Base-by-base conservation (phyloP, 2,113 vertebrate genomes). In the Dendrocopos noguchii region DNA sequence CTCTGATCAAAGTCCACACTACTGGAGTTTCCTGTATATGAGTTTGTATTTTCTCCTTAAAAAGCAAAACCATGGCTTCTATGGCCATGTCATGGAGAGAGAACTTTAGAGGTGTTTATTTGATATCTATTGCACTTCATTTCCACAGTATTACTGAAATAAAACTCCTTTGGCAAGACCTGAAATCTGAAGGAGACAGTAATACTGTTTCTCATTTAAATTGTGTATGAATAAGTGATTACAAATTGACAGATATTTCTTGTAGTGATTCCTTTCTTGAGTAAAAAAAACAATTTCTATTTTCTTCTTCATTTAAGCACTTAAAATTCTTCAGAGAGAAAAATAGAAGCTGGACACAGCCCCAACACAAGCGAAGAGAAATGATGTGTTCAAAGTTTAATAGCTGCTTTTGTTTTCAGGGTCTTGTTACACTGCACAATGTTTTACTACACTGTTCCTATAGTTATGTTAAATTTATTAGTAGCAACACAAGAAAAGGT, bases 181-280 rank as follows among this genome's bases (percentile, higher is more conserved):
- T 90, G 72, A 82, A 91, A 77, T 80, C 70, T 57, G 8, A 91
- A 80, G 60, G 64, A 59, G 52, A 91, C 83, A 63, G 42, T 85
- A 83, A 85, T 85, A 85, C 22, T 87, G 50, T 87, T 93, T 95
- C 82, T 88, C 76, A 53, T 86, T 73, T 93, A 90, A 93, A 85
- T 59, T 86, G 25, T 80, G 28, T 75, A 46, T 86, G 65, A 94
- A 90, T 94, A 92, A 94, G 67, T 93, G 12, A 86, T 92, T 90
- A 47, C 61, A 72, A 90, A 93, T 88, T 88, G 87, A 75, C 73
- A 88, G 47, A 53, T 93, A 73, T 1, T 80, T 59, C 36, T 91
- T 44, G 10, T 75, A 85, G 79, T 91, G 64, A 65, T 85, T 91
- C 55, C 70, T 90, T 92, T 80, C 29, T 67, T 15, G 46, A 90